Evolutionary conservation across 1,140 invertebrate species (phyloP), one percentile per base, ranked within the genome.

Genomic region (Zaprionus kolodkinae): DNA sequence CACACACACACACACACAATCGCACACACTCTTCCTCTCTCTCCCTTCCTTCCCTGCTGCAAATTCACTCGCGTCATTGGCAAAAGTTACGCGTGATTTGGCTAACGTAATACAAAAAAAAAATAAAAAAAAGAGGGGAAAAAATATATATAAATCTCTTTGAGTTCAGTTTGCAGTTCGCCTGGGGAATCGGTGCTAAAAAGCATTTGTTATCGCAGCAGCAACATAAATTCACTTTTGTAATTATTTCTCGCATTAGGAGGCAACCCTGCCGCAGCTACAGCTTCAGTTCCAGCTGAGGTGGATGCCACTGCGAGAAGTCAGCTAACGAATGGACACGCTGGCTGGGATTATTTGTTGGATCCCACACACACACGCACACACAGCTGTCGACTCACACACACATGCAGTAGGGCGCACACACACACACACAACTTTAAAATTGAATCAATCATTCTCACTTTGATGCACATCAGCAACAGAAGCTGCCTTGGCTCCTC

Each of bases 381-480:
- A 67, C 57, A 40, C 56, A 40, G 56, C 43, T 45, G 33, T 60
- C 52, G 17, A 66, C 35, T 45, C 59, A 76, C 57, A 69, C 68
- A 56, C 68, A 57, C 61, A 71, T 56, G 43, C 27, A 40, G 27
- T 6, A 30, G 27, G 27, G 27, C 27, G 27, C 40, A 38, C 52
- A 43, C 48, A 76, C 25, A 55, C 67, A 78, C 38, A 52, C 59
- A 91, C 76, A 91, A 89, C 83, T 91, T 91, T 89, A 91, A 91
- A 91, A 85, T 91, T 91, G 89, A 91, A 91, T 91, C 89, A 91
- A 91, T 91, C 89, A 91, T 91, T 91, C 89, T 89, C 89, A 91
- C 85, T 91, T 91, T 91, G 89, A 91, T 91, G 89, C 89, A 91
- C 89, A 91, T 89, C 89, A 91, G 89, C 82, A 87, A 87, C 85